Evolutionary conservation across 2,888 invertebrate genomes (phyloP), one percentile per base, ranked within the genome.

Genomic region (Nowickia ferox): DNA sequence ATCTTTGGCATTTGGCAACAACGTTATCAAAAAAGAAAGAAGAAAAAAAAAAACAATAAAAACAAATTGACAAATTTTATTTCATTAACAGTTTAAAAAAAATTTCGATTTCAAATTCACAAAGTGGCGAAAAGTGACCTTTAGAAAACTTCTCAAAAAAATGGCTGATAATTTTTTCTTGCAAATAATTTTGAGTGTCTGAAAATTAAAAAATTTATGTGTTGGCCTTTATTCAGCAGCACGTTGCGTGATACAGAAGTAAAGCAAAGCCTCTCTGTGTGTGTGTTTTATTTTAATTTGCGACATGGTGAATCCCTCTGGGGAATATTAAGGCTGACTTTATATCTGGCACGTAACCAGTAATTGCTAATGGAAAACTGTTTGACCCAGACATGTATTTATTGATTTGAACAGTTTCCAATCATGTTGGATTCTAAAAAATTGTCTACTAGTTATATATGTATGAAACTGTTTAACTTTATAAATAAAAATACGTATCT

Each of bases 41-140:
- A 42, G 1, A 42, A 44, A 17, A 53, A 65, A 66, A 42, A 22
- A 4, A n/a, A 57, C 40, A 46, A 65, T 48, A 42, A 22, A 4
- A n/a, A 57, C 40, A 46, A 19, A 77, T 77, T 66, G 66, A 57
- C 46, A 57, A 53, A 66, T 55, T 76, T 57, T 15, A 38, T 76
- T 40, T 44, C 38, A 55, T 30, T 30, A 46, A n/a, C 40, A 30
- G 11, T 10, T 19, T 13, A 46, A 66, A 38, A 38, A 19, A 17
- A 42, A 51, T n/a, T 11, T 30, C 6, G 30, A 59, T 61, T 74
- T 74, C 2, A 17, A 17, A 63, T 11, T 19, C 40, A 42, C 9
- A 42, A 69, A 71, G 55, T 55, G 42, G 53, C 19, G 53, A 1
- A 40, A 42, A 17, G 4, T 53, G 15, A 53, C 19, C 9, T 69